Conservation (phyloP, 1,140 invertebrate species). For the Polypedilum vanderplanki region DNA sequence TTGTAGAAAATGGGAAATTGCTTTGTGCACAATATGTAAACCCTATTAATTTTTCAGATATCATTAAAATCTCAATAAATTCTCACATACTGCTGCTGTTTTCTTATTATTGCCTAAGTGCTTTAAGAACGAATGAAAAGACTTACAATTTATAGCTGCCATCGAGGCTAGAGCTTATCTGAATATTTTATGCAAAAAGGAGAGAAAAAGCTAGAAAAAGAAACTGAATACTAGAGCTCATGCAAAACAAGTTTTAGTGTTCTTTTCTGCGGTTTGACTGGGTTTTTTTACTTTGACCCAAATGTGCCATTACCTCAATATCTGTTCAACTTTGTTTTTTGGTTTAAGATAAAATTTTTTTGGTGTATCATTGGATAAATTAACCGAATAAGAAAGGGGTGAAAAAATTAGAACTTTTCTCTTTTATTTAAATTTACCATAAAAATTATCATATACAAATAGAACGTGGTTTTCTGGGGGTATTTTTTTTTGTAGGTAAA, state of each 20-base stretch:
- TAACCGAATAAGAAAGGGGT: not conserved
- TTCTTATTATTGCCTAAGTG: not conserved
- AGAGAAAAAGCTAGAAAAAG: not conserved
- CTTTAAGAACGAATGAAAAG: not conserved
- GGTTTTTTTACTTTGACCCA: not conserved
- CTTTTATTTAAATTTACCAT: conserved; percentile 8
- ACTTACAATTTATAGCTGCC: not conserved
- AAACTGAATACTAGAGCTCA: not conserved
- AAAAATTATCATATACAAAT: not conserved
- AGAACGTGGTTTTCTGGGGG: not conserved
- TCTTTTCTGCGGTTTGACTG: not conserved
- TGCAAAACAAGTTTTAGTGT: not conserved
- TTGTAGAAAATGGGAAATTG: not conserved
- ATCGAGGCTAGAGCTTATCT: conserved; percentile 16
- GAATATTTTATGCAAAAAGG: not conserved
- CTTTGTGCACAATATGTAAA: not conserved
- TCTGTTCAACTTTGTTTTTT: not conserved
- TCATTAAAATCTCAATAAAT: conserved; percentile 1
- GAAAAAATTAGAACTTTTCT: not conserved
- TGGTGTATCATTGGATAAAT: not conserved
- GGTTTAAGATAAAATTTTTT: not conserved
- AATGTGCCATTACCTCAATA: not conserved
- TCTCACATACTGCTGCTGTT: not conserved
- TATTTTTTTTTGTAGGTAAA: not conserved
- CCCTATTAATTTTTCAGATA: conserved; percentile 19